A percentile compares a stretch with the other conserved stretches of the same genome.
Conservation (phyloP, 2,113 vertebrate genomes). For the Empidonax traillii region DNA sequence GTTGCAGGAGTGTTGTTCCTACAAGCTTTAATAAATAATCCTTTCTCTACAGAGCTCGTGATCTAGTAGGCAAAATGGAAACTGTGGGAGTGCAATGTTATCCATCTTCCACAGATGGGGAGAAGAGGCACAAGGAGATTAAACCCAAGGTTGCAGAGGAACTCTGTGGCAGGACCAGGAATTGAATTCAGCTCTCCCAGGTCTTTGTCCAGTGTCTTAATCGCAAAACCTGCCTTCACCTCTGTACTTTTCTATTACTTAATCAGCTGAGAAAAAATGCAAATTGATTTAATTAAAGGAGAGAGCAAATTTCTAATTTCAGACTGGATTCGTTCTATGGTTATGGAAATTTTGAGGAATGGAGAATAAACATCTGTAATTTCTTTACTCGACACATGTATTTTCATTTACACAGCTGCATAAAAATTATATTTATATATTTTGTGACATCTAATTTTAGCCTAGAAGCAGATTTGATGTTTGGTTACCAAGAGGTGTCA, state of each 20-base stretch:
- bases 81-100: not conserved
- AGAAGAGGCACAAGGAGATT: not conserved
- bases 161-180: not conserved
- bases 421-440: slow-evolving; percentile 67
- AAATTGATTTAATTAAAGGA: slow-evolving; percentile 78
- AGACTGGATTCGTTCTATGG: slow-evolving; percentile 37
- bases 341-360: slow-evolving; percentile 69
- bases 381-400: slow-evolving; percentile 68
- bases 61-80: not conserved
- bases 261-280: slow-evolving; percentile 54
- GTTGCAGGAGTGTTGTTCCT: rapidly evolving
- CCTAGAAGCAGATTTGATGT: slow-evolving; percentile 62
- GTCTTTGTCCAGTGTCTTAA: not conserved
- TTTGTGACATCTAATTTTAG: slow-evolving; percentile 69
- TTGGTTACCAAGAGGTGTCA: slow-evolving; percentile 67
- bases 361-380: slow-evolving; percentile 66
- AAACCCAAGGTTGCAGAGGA: not conserved
- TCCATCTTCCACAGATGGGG: not conserved
- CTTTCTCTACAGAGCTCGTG: not conserved
- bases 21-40: not conserved
- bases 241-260: slow-evolving; percentile 49
- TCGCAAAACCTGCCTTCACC: not conserved
- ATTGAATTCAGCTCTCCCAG: not conserved
- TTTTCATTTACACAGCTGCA: slow-evolving; percentile 74
- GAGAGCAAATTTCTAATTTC: slow-evolving; percentile 69